Evolutionary conservation across 2,113 vertebrate genomes (phyloP).

Genomic region (Charadrius vociferus): DNA sequence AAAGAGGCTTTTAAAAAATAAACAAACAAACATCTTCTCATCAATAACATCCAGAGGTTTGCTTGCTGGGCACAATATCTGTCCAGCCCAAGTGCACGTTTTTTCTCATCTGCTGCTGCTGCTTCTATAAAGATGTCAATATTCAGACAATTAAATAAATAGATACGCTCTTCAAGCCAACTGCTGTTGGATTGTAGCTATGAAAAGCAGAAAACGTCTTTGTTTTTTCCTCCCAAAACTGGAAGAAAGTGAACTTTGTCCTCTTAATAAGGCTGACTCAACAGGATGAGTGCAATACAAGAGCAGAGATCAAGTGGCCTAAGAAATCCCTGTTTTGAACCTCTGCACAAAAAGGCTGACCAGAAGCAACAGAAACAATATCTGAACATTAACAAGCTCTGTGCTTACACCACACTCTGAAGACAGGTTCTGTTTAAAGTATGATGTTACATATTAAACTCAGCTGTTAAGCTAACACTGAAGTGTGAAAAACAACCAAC

Average conservation of each 20-base stretch:
- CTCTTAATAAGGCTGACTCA: background rate
- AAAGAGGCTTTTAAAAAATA: background rate
- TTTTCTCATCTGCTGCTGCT: background rate
- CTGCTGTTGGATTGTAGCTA: background rate
- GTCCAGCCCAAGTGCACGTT: background rate
- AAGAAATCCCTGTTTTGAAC: background rate
- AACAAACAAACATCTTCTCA: background rate
- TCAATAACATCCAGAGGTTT: background rate
- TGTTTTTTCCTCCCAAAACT: background rate
- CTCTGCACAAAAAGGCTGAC: background rate
- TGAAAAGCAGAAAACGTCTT: background rate
- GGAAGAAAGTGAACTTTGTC: slow-evolving; percentile 20
- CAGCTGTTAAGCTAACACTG: background rate
- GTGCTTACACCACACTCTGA: background rate
- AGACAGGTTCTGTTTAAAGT: background rate
- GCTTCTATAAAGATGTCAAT: background rate
- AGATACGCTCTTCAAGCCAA: background rate
- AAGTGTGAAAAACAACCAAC: background rate
- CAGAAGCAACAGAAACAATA: background rate
- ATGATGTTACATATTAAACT: background rate
- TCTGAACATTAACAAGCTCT: background rate
- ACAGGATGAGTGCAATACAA: slow-evolving; percentile 12
- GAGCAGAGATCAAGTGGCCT: background rate
- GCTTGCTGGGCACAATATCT: background rate
- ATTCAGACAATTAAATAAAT: background rate